Base-by-base conservation (phyloP, 2,113 vertebrate genomes). In the Herpailurus yagouaroundi region DNA sequence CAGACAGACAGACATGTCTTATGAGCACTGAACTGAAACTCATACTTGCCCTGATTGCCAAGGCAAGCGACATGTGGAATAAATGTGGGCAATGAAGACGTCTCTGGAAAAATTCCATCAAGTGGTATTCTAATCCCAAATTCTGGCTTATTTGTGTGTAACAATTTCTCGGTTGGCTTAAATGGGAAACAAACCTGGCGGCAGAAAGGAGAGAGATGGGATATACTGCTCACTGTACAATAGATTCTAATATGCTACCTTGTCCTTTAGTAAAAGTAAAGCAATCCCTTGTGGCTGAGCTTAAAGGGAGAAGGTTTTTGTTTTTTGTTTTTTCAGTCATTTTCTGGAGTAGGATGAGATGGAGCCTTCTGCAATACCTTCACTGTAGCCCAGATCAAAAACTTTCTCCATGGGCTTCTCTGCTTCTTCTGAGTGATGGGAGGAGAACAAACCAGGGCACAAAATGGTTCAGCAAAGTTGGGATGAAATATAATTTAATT, bases 241-340 rank as follows among this genome's bases (percentile, higher is more conserved):
- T 85, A 36, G 27, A 76, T 45, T 81, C 71, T 87, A 95, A 84
- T 52, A 57, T 1, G 38, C 74, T 73, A 25, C 48, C 31, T 89
- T 90, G 38, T 93, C 66, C 33, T 87, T 12, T 89, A 77, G 89
- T 84, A 82, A 85, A 88, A 97, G 84, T 79, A 96, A 97, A 94
- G 73, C 38, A 88, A 89, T 82, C 92, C 13, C 74, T 80, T 81
- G 63, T 81, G 69, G 1, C 74, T 38, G 13, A 31, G 14, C 52
- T 90, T 92, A 86, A 71, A 94, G 79, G 50, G 60, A 55, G 45
- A 52, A 90, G 25, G 9, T 1, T 15, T 88, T 95, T 85, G 66
- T 45, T 73, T 91, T 45, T 57, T 57, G 18, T 57, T 60, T 45
- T 89, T 45, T 45, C 21, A 69, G 27, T 89, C 50, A 81, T 96